phyloP scores from a whole-genome alignment of 2,113 vertebrate genomes.

The Perca schrenkii region DNA sequence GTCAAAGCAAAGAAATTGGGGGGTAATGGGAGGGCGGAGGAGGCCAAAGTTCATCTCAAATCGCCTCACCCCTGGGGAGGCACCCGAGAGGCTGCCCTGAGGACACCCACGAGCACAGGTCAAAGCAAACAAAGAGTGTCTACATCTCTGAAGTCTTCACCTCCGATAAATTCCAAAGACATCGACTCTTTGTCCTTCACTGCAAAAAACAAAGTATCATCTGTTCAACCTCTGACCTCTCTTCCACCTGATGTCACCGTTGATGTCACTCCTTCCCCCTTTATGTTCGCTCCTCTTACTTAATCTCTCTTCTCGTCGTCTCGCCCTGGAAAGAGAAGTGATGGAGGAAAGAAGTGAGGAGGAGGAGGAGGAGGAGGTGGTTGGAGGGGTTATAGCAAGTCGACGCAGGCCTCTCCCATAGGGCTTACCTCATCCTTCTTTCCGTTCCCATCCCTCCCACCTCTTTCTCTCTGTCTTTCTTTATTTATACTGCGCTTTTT shows the following conservation, averaged over 20 bases:
- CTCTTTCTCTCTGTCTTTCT: slow-evolving; percentile 45
- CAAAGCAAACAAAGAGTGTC: slow-evolving; percentile 31
- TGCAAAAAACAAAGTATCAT: slow-evolving; percentile 50
- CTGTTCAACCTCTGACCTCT: slow-evolving; percentile 49
- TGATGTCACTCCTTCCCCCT: slow-evolving; percentile 44
- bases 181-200: slow-evolving; percentile 7
- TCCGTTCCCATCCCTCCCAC: slow-evolving; percentile 72
- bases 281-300: not conserved
- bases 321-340: slow-evolving; percentile 48
- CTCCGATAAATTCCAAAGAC: slow-evolving; percentile 37
- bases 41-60: slow-evolving; percentile 61
- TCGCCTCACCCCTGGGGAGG: slow-evolving; percentile 33
- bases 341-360: slow-evolving; percentile 33
- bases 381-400: slow-evolving; percentile 45
- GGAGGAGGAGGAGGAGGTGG: slow-evolving; percentile 40
- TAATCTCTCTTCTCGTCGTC: slow-evolving; percentile 26
- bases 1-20: slow-evolving; percentile 21
- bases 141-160: slow-evolving; percentile 32
- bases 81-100: slow-evolving; percentile 14
- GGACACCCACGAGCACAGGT: slow-evolving; percentile 34
- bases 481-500: slow-evolving; percentile 57
- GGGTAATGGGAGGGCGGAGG: slow-evolving; percentile 24
- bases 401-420: slow-evolving; percentile 56
- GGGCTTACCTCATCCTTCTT: slow-evolving; percentile 74
- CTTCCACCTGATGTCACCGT: slow-evolving; percentile 42